Evolutionary conservation across 2,797 vertebrate species (phyloP).

Genomic region (Ctenopoma multispine): DNA sequence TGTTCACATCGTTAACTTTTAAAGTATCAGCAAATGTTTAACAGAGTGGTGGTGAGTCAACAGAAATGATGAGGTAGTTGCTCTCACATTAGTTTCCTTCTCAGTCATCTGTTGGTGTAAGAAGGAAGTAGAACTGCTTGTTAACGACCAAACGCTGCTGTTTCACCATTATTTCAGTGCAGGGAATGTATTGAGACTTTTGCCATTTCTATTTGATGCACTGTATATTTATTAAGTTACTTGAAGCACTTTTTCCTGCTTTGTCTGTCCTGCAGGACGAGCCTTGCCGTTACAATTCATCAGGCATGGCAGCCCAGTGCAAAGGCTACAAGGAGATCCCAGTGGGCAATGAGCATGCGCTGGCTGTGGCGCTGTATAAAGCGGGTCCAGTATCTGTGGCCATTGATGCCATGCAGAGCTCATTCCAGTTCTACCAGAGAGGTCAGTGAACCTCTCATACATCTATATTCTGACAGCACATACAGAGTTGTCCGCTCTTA

Average conservation of each 20-base stretch:
- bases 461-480: not conserved
- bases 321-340: constrained; percentile 88
- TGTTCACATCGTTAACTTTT: not conserved
- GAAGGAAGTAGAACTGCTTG: constrained; percentile 20
- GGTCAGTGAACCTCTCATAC: constrained; percentile 78
- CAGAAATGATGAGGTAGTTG: not conserved
- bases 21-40: not conserved
- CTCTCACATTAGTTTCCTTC: not conserved
- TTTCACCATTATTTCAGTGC: not conserved
- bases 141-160: not conserved
- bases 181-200: too few species aligned
- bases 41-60: not conserved
- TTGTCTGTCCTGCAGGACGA: constrained; percentile 81
- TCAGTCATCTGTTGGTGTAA: not conserved
- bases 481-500: not conserved
- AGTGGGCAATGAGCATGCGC: constrained; percentile 84
- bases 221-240: too few species aligned
- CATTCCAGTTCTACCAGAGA: constrained; percentile 93
- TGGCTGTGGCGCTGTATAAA: constrained; percentile 89
- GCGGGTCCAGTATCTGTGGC: constrained; percentile 90
- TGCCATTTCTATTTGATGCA: too few species aligned
- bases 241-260: not conserved
- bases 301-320: constrained; percentile 88
- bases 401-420: constrained; percentile 90
- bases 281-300: constrained; percentile 89